Evolutionary conservation across 2,888 invertebrate species (phyloP).

Genomic region (Sycophila texana): DNA sequence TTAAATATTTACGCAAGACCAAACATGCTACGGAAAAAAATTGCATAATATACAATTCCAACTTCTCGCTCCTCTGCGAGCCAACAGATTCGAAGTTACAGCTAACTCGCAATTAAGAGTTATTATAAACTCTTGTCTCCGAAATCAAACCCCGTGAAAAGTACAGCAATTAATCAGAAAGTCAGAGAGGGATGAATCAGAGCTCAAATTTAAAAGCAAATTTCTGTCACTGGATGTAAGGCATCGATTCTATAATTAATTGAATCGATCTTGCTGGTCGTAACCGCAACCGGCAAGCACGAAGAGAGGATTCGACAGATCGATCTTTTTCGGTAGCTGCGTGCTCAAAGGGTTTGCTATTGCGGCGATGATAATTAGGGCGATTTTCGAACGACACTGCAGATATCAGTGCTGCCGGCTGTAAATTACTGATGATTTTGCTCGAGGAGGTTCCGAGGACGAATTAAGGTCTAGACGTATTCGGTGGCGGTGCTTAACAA

Average conservation of each 20-base stretch:
- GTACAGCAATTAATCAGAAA: slow-evolving; percentile 1
- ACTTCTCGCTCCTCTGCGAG: too few species aligned
- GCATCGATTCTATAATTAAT: slow-evolving; percentile 10
- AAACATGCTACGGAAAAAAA: too few species aligned
- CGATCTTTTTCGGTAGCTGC: too few species aligned
- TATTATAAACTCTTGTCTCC: not conserved
- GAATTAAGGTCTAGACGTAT: not conserved
- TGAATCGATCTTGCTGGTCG: not conserved
- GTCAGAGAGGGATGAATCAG: not conserved
- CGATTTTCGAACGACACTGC: slow-evolving; percentile 21
- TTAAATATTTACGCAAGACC: too few species aligned
- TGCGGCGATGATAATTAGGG: slow-evolving; percentile 1
- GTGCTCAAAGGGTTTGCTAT: too few species aligned
- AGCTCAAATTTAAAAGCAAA: not conserved
- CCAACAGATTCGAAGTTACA: not conserved
- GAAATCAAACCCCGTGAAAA: not conserved
- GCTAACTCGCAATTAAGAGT: slow-evolving; percentile 3
- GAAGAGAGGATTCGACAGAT: too few species aligned
- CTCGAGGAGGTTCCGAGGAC: not conserved
- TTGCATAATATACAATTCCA: too few species aligned
- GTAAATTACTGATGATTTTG: not conserved
- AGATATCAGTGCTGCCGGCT: slow-evolving; percentile 7
- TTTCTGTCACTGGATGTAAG: not conserved
- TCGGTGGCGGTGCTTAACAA: not conserved
- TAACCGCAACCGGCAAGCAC: too few species aligned